Evolutionary conservation across 2,888 invertebrate species (phyloP), one percentile per base, ranked within the genome.

Genomic region (Melinaea menophilus): DNA sequence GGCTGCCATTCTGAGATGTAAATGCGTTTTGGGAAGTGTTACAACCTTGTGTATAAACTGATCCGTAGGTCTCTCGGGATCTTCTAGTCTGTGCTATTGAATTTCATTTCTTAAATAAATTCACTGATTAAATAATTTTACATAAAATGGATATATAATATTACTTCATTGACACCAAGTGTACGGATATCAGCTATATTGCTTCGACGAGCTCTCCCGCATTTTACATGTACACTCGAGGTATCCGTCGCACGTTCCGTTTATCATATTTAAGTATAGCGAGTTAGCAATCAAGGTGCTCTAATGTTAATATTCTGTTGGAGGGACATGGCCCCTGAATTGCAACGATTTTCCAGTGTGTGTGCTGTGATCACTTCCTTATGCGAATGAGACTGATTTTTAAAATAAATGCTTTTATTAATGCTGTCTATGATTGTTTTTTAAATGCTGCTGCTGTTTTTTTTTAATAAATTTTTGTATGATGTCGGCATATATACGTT

Each of bases 341-440:
- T 82, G 84, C 88, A 85, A 87, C 88, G 88, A 88, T 82, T 87
- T 86, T 88, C 89, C 90, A 87, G 89, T 89, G 88, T 84, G 86
- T 82, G 84, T 88, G 88, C 89, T 90, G 90, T 90, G 89, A 90
- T 88, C 87, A 88, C 88, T 89, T 90, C 90, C 90, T 90, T 90
- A 90, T 90, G 90, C 86, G 88, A 88, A 90, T 89, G 90, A 90
- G 90, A 90, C 90, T 90, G 90, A 90, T 89, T 90, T 90, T 88
- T 84, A 73, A 75, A 86, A 84, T 80, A 85, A 87, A 81, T 80
- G 85, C 83, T 88, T 87, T 84, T 48, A 51, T 51, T 31, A 51
- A 51, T 31, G 51, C 82, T 84, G 84, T 78, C 75, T 82, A 79
- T 76, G 78, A 75, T 79, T 79, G 80, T 84, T 81, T 84, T 22